Evolutionary conservation across 1,140 invertebrate species (phyloP).

Genomic region (Leptoteleia sp.): DNA sequence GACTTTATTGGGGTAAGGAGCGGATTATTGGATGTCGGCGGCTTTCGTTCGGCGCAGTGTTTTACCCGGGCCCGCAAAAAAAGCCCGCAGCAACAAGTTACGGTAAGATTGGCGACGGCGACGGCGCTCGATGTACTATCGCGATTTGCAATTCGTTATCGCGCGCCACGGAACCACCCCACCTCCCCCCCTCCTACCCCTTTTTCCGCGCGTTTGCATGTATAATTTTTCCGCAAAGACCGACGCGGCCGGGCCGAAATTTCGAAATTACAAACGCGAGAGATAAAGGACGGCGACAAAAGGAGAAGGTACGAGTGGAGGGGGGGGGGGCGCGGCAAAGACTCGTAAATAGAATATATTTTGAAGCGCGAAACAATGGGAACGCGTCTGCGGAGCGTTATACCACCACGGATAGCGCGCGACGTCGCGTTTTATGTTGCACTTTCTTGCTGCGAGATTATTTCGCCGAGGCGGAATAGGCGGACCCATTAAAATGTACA

Average conservation of each 20-base stretch:
- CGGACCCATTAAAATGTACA: conserved; percentile 61
- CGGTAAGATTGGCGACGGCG: conserved; percentile 31
- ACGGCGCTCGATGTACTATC: conserved; percentile 29
- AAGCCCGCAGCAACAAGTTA: conserved; percentile 49
- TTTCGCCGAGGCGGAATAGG: conserved; percentile 49
- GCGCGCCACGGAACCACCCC: conserved; percentile 13
- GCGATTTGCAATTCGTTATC: conserved; percentile 59
- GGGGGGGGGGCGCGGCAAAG: background rate
- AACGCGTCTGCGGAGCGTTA: conserved; percentile 51
- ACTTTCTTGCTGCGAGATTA: conserved; percentile 55
- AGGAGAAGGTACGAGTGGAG: background rate
- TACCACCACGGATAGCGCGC: conserved; percentile 32
- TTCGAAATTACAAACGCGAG: conserved; percentile 21
- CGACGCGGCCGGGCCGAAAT: conserved; percentile 4
- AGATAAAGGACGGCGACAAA: conserved; percentile 5
- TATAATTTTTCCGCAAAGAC: conserved; percentile 36
- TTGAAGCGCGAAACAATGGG: conserved; percentile 49
- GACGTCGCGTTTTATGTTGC: conserved; percentile 61
- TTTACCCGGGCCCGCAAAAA: conserved; percentile 18
- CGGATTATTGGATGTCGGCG: conserved; percentile 32
- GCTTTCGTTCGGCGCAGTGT: conserved; percentile 25
- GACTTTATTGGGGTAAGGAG: conserved; percentile 19
- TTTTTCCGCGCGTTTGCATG: conserved; percentile 13
- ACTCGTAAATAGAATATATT: conserved; percentile 60
- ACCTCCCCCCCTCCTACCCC: conserved; percentile 12